Evolutionary conservation across 2,797 vertebrate genomes (phyloP).

Genomic region (Clarias laeviceps): DNA sequence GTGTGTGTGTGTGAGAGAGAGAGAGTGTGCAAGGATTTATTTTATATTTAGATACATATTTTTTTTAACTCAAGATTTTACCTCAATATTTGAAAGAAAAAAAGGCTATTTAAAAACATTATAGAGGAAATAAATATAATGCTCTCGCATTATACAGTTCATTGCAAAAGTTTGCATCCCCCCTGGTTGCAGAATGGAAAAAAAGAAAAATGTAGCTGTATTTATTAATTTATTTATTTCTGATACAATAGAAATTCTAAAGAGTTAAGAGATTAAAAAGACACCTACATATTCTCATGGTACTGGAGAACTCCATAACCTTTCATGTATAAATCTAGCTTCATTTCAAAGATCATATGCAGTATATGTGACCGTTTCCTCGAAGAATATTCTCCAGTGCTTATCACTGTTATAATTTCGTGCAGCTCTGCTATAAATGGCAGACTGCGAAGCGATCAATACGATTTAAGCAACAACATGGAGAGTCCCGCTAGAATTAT

Average conservation of each 20-base stretch:
- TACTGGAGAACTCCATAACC: slow-evolving; percentile 18
- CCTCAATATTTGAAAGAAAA: too few relatives aligned
- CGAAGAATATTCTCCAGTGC: background rate
- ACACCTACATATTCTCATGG: slow-evolving; percentile 38
- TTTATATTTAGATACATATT: background rate
- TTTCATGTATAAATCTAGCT: slow-evolving; percentile 9
- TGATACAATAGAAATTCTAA: background rate
- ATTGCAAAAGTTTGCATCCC: too few relatives aligned
- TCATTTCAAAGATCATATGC: background rate
- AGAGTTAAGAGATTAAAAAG: background rate
- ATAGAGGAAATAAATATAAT: background rate
- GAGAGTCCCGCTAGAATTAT: slow-evolving; percentile 31
- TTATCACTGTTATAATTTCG: slow-evolving; percentile 13
- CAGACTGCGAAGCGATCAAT: slow-evolving; percentile 24
- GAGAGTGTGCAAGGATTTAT: background rate
- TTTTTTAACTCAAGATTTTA: background rate
- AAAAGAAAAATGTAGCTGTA: background rate
- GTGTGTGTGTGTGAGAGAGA: too few relatives aligned
- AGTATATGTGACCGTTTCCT: background rate
- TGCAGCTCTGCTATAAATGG: slow-evolving; percentile 18
- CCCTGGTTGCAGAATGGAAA: background rate
- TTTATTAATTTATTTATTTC: background rate
- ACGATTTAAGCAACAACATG: slow-evolving; percentile 22
- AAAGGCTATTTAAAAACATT: background rate
- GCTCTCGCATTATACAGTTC: background rate